A percentile compares a stretch with the other conserved stretches of the same genome.
Evolutionary conservation across 2,113 vertebrate genomes (phyloP).

Genomic region (Gadus macrocephalus): DNA sequence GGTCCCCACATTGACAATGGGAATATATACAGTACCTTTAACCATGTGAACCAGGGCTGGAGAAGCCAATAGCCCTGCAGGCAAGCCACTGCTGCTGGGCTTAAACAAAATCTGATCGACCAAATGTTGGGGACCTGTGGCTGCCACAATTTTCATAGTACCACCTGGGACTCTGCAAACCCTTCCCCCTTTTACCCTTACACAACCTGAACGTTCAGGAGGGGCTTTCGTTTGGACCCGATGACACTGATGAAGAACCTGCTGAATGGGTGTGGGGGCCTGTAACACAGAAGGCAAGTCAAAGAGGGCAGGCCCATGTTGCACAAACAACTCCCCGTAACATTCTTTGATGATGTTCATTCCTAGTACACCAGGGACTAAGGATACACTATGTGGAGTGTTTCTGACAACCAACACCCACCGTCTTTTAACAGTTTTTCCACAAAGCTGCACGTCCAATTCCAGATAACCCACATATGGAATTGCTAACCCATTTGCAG

Average conservation of each 20-base stretch:
- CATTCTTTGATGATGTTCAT: no score
- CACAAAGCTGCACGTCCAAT: background rate
- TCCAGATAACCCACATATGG: constrained; percentile 16
- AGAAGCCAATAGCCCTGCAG: constrained; percentile 5
- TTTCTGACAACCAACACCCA: no score
- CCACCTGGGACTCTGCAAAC: background rate
- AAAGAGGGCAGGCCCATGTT: background rate
- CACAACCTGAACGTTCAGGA: background rate
- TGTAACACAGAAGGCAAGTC: background rate
- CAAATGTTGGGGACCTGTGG: background rate
- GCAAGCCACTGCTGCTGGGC: background rate
- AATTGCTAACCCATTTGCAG: constrained; percentile 6
- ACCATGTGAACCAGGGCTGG: background rate
- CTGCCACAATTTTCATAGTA: background rate
- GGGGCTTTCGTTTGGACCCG: background rate
- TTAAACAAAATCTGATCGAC: background rate
- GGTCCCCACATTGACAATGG: background rate
- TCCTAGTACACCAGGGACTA: no score
- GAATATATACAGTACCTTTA: background rate
- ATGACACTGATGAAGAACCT: background rate
- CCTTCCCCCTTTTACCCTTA: background rate
- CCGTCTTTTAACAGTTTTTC: background rate
- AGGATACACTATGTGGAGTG: no score
- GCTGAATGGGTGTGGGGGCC: background rate
- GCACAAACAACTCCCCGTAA: no score